phyloP scores from a whole-genome alignment of 2,113 vertebrate species.

The Neoarius graeffei region DNA sequence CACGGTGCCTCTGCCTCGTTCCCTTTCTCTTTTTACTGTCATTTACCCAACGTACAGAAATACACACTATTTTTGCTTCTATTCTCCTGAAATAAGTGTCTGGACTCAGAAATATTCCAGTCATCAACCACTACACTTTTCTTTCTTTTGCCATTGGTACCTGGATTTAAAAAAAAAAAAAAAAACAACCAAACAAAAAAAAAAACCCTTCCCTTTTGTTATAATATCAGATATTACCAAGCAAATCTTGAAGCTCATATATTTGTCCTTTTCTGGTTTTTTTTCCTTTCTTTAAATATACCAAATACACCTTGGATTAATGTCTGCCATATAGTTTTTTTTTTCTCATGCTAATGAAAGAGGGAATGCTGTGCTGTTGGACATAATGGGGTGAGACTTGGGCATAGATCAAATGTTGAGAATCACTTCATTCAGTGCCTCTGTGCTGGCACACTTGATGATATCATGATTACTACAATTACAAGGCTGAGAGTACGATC shows the following conservation, averaged over 20 bases:
- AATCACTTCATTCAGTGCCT: conserved; percentile 37
- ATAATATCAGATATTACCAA: background rate
- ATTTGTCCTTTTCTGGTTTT: background rate
- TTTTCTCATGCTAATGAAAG: conserved; percentile 42
- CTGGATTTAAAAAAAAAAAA: background rate
- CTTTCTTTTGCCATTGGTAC: conserved; percentile 56
- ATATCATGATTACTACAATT: conserved; percentile 46
- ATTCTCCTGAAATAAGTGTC: conserved; percentile 49
- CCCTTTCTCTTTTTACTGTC: conserved; percentile 76
- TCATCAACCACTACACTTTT: conserved; percentile 5
- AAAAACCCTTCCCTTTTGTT: background rate
- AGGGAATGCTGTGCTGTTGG: conserved; percentile 7
- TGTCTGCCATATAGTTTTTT: background rate
- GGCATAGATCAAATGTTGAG: conserved; percentile 43
- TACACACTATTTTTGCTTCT: conserved; percentile 78
- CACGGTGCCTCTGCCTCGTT: conserved; percentile 78
- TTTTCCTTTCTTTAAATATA: too few species aligned
- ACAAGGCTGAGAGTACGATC: conserved; percentile 23
- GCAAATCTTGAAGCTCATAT: background rate
- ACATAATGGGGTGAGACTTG: conserved; percentile 37
- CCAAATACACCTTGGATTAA: background rate
- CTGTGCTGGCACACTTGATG: conserved; percentile 38
- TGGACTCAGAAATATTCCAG: background rate
- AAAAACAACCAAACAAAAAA: background rate
- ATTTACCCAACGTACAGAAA: conserved; percentile 89